Evolutionary conservation across 2,113 vertebrate genomes (phyloP).

Genomic region (Carettochelys insculpta): DNA sequence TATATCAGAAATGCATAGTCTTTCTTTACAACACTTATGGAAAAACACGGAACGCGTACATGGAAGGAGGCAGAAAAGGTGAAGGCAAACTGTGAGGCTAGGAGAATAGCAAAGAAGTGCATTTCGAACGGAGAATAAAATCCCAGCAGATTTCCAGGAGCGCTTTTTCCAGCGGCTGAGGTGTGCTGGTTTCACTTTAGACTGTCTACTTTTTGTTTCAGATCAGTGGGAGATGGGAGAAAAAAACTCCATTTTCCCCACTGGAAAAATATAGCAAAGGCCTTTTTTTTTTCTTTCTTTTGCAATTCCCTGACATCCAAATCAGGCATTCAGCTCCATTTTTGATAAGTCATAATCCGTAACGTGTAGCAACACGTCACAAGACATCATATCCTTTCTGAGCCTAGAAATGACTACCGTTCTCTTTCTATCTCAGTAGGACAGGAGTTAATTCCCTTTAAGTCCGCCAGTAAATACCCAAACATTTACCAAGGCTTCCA

Average conservation of each 20-base stretch:
- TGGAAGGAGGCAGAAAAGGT: conserved; percentile 40
- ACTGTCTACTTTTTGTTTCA: neutral
- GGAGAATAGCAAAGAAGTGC: conserved; percentile 34
- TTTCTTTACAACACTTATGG: conserved; percentile 40
- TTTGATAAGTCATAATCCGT: conserved; percentile 8
- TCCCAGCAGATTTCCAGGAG: conserved; percentile 22
- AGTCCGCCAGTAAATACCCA: conserved; percentile 10
- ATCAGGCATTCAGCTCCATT: conserved; percentile 37
- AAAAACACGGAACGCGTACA: conserved; percentile 9
- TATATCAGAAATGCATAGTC: conserved; percentile 54
- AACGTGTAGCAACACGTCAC: neutral
- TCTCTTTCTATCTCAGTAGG: conserved; percentile 13
- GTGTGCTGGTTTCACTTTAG: conserved; percentile 31
- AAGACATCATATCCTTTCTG: neutral
- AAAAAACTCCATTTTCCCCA: conserved; percentile 21
- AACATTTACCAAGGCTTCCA: neutral
- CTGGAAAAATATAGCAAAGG: conserved; percentile 59
- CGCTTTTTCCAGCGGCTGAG: neutral
- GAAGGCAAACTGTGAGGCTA: conserved; percentile 44
- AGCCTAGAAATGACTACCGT: neutral
- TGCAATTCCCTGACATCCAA: neutral
- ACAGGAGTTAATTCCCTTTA: conserved; percentile 16
- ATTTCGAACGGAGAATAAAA: conserved; percentile 40
- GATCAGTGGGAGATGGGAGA: neutral
- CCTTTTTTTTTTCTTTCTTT: conserved; percentile 35